Base-by-base conservation (phyloP, 1,140 invertebrate genomes). In the Tetramorium alpestre region DNA sequence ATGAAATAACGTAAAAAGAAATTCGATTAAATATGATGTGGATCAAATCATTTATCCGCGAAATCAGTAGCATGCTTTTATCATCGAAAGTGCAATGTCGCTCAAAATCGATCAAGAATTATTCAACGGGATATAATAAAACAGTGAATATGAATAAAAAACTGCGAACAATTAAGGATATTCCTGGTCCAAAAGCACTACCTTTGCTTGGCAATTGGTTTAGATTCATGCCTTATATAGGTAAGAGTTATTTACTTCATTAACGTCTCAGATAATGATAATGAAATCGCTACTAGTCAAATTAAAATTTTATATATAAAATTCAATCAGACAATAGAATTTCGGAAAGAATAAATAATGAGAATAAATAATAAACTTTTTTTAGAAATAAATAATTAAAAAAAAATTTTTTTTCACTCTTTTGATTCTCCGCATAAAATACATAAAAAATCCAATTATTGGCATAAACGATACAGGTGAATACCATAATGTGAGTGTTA, bases 151-250 rank as follows among this genome's bases (percentile, higher is more conserved):
- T 13, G 22, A 4, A n/a, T 7, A 65, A 25, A 1, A 10, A 65
- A 6, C 10, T 8, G 11, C 33, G 33, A 33, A 33, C 3, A 0
- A 33, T 33, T 33, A 33, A 95, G 22, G 89, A 94, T 22, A 96
- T 96, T 87, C 96, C 96, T 18, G 96, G 96, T 77, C 95, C 95
- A 13, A 94, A 93, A 86, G 91, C 94, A 7, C 60, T 95, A 25
- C 95, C 95, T 3, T 77, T 96, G 0, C 73, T 96, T 44, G 95
- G 96, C 44, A 96, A 96, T 81, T 87, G 91, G n/a, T 95, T 94
- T 87, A 91, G 93, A 88, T 96, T 95, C 75, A 81, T 95, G 18
- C 97, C 92, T 33, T 89, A 96, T 65, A 96, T 97, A 89, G 97
- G 97, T 97, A 95, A 94, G 54, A 78, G 22, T 44, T 28, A 11